Base-by-base conservation (phyloP, 2,797 vertebrate species). In the Typhlichthys eigenmanni region DNA sequence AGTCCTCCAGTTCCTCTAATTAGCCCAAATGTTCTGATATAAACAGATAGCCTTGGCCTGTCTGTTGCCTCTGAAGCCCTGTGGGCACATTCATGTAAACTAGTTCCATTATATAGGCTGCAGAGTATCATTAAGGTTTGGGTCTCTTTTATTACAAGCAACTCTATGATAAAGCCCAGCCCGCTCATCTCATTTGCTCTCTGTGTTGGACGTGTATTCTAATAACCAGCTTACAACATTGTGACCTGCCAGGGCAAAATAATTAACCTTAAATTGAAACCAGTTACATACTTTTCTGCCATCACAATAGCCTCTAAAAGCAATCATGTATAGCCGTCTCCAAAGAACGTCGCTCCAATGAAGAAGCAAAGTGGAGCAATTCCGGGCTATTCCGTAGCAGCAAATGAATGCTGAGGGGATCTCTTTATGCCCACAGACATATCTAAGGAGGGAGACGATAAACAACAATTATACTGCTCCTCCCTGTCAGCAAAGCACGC, bases 201-300 rank as follows among this genome's bases (percentile, higher is more conserved):
- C n/a, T 91, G 83, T 90, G 89, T 90, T 91, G 87, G 87, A 90
- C 91, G 83, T 86, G 87, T 91, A 90, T 90, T 89, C 88, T 92
- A 93, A 93, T 92, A 91, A 93, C 91, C 75, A 83, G 76, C 87
- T 92, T 92, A 93, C 90, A 93, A 92, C 90, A 93, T 92, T 88
- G 88, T 77, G 85, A 91, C 85, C 90, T 92, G 90, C 89, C 91
- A 91, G 90, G 78, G 83, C 91, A 93, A 29, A 93, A 93, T 91
- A 91, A 94, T 93, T 92, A 92, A 91, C 91, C 88, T 88, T 43
- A 88, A 92, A 92, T 82, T 90, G 89, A 90, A 93, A 92, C 91
- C 92, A 92, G 92, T 92, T 92, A 92, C 88, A 89, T 89, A 85
- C 84, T 86, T 88, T 89, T 88, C 82, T 88, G 82, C 87, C 68